Evolutionary conservation across 2,797 vertebrate genomes (phyloP), one percentile per base, ranked within the genome.

Genomic region (Vultur gryphus): DNA sequence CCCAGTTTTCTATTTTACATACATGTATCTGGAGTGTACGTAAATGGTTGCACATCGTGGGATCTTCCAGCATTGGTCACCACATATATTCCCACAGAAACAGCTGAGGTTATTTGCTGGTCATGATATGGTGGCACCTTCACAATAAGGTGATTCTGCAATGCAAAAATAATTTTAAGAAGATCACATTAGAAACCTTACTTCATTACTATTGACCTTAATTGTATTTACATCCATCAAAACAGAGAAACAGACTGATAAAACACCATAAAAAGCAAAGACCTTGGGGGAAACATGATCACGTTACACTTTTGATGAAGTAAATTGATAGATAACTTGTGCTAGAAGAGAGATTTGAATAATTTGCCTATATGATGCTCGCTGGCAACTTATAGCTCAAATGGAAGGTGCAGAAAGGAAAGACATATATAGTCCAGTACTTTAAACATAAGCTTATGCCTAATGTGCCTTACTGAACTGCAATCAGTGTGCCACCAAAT

Each of bases 91-190:
- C 99, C 99, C 97, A 99, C 99, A 33, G 99, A 99, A 70, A 99
- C 99, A 64, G 99, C 97, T 59, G 99, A 98, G 86, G 98, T 98
- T 98, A 99, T 99, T 78, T 98, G 97, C 95, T 98, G 99, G 97
- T 99, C 99, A 57, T 99, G 99, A 98, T 99, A 99, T 17, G 99
- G 99, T 76, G 99, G 99, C 97, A 99, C 99, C 97, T 99, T 99
- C 91, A 99, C 99, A 96, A 99, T 99, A 96, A 99, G 98, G 98
- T 99, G 99, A 98, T 99, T 99, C 99, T 99, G 97, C 58, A 96
- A 88, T 35, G 61, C 87, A 94, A 89, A 70, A 93, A 61, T 39
- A 16, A 57, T n/a, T 18, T 33, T 33, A 28, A 17, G 6, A 89
- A 67, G 11, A 65, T 15, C 59, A 15, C 10, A 2, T 70, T 31